Percentiles rank a stretch among this genome's conserved stretches.
These are phyloP conservation scores for Melitaea athalia DNA, from an alignment of 2,888 invertebrate species.

Conservation along the genomic window DNA sequence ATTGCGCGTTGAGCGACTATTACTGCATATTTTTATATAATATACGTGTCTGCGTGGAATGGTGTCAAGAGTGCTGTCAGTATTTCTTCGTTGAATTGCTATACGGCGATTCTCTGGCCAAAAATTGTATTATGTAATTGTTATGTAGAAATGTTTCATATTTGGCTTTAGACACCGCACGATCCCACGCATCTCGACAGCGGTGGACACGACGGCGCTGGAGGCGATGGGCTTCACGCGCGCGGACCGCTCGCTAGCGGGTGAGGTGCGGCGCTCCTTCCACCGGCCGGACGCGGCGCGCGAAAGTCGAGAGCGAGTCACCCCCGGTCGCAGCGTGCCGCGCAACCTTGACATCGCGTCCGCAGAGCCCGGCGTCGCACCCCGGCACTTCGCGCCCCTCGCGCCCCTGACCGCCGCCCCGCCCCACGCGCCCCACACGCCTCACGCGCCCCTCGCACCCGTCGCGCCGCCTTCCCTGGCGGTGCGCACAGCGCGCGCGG, in stretches of 20 bases:
- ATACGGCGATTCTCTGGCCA: too few species aligned
- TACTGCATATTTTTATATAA: too few species aligned
- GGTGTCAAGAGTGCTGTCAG: too few species aligned
- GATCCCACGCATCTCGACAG: conserved; percentile 72
- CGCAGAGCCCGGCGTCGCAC: conserved; percentile 47
- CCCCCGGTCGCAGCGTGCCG: conserved; percentile 75
- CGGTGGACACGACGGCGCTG: conserved; percentile 55
- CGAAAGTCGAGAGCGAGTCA: conserved; percentile 55
- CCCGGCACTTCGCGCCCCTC: conserved; percentile 49
- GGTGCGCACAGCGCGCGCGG: conserved; percentile 61
- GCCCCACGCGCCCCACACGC: conserved; percentile 81
- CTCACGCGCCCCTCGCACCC: conserved; percentile 43
- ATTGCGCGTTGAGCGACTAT: too few species aligned
- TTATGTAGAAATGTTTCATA: not conserved
- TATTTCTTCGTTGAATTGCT: too few species aligned
- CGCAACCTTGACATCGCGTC: conserved; percentile 80
- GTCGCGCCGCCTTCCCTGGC: conserved; percentile 37
- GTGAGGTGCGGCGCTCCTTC: conserved; percentile 74
- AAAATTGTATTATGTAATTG: too few species aligned
- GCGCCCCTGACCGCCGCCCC: conserved; percentile 66
- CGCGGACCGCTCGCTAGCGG: conserved; percentile 58
- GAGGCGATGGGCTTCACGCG: conserved; percentile 59
- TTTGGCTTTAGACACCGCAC: conserved; percentile 68
- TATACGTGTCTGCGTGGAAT: too few species aligned
- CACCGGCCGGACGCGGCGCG: conserved; percentile 53